These are phyloP conservation scores for Pristiophorus japonicus DNA, from an alignment of 2,113 vertebrate genomes.

Conservation along the genomic window DNA sequence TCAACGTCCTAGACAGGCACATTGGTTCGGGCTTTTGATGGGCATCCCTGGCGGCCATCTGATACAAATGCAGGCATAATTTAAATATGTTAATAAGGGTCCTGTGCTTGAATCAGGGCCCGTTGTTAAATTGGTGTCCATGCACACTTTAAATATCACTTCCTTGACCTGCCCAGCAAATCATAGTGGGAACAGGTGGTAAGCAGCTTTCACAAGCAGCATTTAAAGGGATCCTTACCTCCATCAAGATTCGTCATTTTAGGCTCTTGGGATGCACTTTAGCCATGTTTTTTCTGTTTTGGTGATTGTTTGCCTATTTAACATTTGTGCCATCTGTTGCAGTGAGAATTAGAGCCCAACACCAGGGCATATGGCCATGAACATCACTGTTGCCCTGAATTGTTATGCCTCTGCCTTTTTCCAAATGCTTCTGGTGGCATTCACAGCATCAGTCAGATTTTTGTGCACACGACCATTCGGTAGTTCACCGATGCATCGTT, in stretches of 20 bases:
- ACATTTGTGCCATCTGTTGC: too few species aligned
- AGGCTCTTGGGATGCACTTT: background rate
- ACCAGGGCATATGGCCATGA: background rate
- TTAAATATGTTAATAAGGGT: background rate
- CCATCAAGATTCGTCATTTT: background rate
- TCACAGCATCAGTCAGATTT: background rate
- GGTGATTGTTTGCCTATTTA: too few species aligned
- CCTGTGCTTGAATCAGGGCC: background rate
- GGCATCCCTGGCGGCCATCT: background rate
- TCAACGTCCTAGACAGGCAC: background rate
- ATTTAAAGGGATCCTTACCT: background rate
- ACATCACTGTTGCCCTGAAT: background rate
- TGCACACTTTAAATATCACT: background rate
- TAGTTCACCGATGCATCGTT: too few species aligned
- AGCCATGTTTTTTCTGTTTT: background rate
- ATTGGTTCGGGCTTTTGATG: background rate
- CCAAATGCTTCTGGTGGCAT: background rate
- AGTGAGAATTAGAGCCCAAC: background rate
- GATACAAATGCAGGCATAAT: background rate
- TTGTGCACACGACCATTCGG: too few species aligned
- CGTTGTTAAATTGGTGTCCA: background rate
- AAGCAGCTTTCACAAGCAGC: background rate
- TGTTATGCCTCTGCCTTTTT: background rate
- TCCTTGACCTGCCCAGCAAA: background rate
- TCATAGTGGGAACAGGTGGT: too few species aligned